A percentile compares a stretch with the other conserved stretches of the same genome.
Evolutionary conservation across 2,888 invertebrate genomes (phyloP).

Genomic region (Drosophila siamana): DNA sequence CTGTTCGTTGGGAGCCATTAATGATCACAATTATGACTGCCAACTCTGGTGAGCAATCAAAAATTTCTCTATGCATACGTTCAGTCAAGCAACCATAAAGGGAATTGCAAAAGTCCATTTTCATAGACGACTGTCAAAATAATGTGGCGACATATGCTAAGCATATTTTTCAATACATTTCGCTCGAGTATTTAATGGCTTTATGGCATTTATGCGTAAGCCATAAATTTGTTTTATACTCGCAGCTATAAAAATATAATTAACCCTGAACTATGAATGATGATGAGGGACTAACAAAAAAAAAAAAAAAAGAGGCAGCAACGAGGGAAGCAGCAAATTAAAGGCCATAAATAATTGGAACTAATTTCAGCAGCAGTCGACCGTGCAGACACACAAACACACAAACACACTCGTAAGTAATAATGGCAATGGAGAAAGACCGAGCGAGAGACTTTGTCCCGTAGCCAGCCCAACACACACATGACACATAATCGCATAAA

Average conservation of each 20-base stretch:
- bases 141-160: background rate
- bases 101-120: background rate
- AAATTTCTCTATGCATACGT: conserved; percentile 3
- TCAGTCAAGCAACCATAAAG: background rate
- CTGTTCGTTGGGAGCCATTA: conserved; percentile 15
- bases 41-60: conserved; percentile 6
- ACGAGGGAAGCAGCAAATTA: conserved; percentile 29
- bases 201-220: background rate
- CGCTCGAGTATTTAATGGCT: background rate
- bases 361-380: conserved; percentile 60
- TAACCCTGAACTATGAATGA: conserved; percentile 23
- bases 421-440: conserved; percentile 66
- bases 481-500: conserved; percentile 77
- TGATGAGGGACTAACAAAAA: conserved; percentile 20
- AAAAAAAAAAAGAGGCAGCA: conserved; percentile 6
- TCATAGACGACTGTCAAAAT: background rate
- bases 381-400: background rate
- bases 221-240: conserved; percentile 14
- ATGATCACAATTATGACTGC: conserved; percentile 11
- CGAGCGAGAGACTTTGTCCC: conserved; percentile 25
- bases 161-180: background rate
- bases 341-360: conserved; percentile 73
- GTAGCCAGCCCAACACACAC: conserved; percentile 25
- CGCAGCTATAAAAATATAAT: conserved; percentile 23
- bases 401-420: conserved; percentile 46